These are phyloP conservation scores for Melieria omissa DNA, from an alignment of 2,888 invertebrate genomes.

Conservation along the genomic window DNA sequence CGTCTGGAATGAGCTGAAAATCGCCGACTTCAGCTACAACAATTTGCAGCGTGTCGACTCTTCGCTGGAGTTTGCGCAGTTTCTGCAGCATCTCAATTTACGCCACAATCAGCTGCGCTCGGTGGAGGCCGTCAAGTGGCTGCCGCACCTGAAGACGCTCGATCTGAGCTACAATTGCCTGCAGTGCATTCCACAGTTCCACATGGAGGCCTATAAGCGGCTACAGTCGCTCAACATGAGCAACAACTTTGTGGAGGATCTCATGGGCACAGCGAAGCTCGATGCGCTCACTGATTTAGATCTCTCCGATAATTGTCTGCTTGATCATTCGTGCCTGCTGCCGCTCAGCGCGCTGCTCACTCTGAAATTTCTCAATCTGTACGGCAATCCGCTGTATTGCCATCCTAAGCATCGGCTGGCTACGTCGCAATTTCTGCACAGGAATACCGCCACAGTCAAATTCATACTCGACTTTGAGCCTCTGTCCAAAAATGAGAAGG, in stretches of 20 bases:
- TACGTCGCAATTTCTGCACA: conserved; percentile 70
- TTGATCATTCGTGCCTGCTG: conserved; percentile 71
- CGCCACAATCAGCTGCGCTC: conserved; percentile 73
- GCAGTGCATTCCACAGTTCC: conserved; percentile 70
- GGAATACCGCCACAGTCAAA: conserved; percentile 69
- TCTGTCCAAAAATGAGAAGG: conserved; percentile 70
- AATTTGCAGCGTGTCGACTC: conserved; percentile 69
- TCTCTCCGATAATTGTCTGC: conserved; percentile 73
- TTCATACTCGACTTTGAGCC: conserved; percentile 71
- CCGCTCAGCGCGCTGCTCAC: conserved; percentile 70
- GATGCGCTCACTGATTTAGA: conserved; percentile 72
- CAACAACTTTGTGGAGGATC: conserved; percentile 74
- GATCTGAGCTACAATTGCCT: conserved; percentile 75
- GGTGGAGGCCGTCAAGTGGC: conserved; percentile 70
- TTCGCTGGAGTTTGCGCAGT: conserved; percentile 72
- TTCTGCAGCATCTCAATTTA: conserved; percentile 73
- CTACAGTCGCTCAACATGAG: conserved; percentile 71
- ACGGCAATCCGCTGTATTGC: conserved; percentile 74
- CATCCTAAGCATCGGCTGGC: conserved; percentile 72
- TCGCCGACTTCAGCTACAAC: conserved; percentile 72
- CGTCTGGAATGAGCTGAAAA: conserved; percentile 72
- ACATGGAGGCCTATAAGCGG: conserved; percentile 69
- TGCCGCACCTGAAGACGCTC: conserved; percentile 73
- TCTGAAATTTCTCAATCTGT: conserved; percentile 70
- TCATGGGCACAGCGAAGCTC: conserved; percentile 70